Base-by-base conservation (phyloP, 2,797 vertebrate genomes). In the Neopelma chrysocephalum region DNA sequence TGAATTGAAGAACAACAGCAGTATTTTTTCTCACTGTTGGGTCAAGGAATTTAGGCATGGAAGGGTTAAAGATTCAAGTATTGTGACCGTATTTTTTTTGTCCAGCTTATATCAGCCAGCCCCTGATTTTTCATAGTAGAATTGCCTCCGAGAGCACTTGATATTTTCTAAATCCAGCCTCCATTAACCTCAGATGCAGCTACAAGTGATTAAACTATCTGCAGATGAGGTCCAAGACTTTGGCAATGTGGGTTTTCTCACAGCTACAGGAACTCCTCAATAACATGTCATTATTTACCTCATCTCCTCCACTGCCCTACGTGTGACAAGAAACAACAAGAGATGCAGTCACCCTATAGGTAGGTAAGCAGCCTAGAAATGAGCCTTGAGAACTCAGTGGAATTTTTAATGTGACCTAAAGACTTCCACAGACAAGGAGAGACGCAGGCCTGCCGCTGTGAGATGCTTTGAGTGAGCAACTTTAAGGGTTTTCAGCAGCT, bases 321-420 rank as follows among this genome's bases (percentile, higher is more conserved):
- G 1, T 51, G 31, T n/a, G 65, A 70, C 32, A 70, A 60, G 25
- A 53, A 25, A 25, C 48, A 61, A 11, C 6, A 62, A 15, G 68
- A 25, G 34, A 42, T 15, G 14, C 6, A 6, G 34, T 45, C 21
- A 42, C 15, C 4, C 34, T 27, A 14, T 7, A 25, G 29, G 32
- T 6, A 48, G 34, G 38, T 31, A 27, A 85, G 26, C 23, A 65
- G 12, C 32, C 26, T 65, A 56, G 62, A 93, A 79, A 61, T 0
- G 0, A 22, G 15, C 15, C 2, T 1, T 6, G 4, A 65, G 48
- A 82, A 47, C 21, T 42, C 12, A 2, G 12, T 69, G n/a, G n/a
- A 40, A 20, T 54, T 93, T 81, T 81, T 32, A 26, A 4, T 8
- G 22, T 53, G 51, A 47, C 64, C 22, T 71, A 53, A 85, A 77